These are phyloP conservation scores for Antheraea assamensis DNA, from an alignment of 2,888 invertebrate genomes.

Conservation along the genomic window DNA sequence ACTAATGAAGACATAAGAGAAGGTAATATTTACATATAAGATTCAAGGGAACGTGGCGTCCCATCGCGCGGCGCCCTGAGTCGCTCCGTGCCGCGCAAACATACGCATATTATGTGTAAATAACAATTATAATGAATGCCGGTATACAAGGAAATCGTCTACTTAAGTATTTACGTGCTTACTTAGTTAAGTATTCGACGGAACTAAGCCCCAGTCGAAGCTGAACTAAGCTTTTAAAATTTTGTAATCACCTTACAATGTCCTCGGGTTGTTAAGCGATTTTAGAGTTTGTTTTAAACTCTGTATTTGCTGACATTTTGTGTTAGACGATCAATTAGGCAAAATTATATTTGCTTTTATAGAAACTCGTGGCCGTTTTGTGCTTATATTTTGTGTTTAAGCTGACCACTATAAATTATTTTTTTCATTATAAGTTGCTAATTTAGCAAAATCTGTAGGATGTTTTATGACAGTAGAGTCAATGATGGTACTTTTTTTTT, in stretches of 20 bases:
- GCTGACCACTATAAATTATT: not conserved
- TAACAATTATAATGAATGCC: conserved; percentile 30
- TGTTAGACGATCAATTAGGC: not conserved
- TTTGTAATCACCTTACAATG: conserved; percentile 26
- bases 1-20: not conserved
- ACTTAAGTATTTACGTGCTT: conserved; percentile 33
- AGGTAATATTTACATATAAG: conserved; percentile 2
- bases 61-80: not conserved
- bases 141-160: conserved; percentile 30
- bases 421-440: not conserved
- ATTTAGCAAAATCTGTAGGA: not conserved
- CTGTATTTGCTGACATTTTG: not conserved
- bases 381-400: not conserved
- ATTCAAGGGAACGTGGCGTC: not conserved
- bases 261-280: conserved; percentile 7
- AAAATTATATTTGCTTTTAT: not conserved
- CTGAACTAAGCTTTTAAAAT: conserved; percentile 29
- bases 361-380: not conserved
- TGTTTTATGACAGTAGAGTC: no score
- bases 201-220: conserved; percentile 25
- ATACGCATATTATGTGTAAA: conserved; percentile 27
- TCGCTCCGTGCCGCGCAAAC: not conserved
- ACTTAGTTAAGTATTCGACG: conserved; percentile 32
- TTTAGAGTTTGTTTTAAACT: conserved; percentile 8
- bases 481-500: no score